These are phyloP conservation scores for Drosophila eugracilis DNA, from an alignment of 1,140 invertebrate species.

Conservation along the genomic window DNA sequence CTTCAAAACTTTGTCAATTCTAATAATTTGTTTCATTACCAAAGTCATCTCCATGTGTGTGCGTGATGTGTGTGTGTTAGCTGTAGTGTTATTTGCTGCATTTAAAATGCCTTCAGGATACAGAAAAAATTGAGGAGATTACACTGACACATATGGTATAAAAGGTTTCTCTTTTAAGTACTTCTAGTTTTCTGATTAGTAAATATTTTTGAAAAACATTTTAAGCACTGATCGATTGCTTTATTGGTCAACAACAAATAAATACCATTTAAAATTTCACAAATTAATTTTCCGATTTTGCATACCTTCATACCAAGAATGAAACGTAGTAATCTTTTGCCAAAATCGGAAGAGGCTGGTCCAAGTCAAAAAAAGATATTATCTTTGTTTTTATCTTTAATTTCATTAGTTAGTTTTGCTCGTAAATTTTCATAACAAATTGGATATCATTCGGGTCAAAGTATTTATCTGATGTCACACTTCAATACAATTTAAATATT, in stretches of 20 bases:
- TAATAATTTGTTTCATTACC: constrained; percentile 73
- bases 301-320: too few species aligned
- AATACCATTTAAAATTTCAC: too few species aligned
- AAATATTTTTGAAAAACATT: background rate
- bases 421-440: constrained; percentile 48
- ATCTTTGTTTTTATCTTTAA: constrained; percentile 13
- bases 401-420: constrained; percentile 10
- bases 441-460: constrained; percentile 43
- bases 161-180: background rate
- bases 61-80: constrained; percentile 11
- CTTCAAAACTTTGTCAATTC: constrained; percentile 77
- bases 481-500: constrained; percentile 35
- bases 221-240: too few species aligned
- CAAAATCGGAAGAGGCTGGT: background rate
- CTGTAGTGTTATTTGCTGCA: constrained; percentile 44
- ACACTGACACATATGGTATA: constrained; percentile 30
- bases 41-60: constrained; percentile 16
- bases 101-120: constrained; percentile 54
- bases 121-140: constrained; percentile 22
- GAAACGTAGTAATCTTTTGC: background rate
- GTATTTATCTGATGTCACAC: constrained; percentile 38
- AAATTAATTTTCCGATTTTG: background rate
- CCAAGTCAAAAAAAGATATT: constrained; percentile 12
- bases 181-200: too few species aligned
- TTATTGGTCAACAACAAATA: too few species aligned